Percentiles rank a stretch among this genome's conserved stretches.
phyloP scores from a whole-genome alignment of 1,140 invertebrate species.

The Anagrus nilaparvatae region DNA sequence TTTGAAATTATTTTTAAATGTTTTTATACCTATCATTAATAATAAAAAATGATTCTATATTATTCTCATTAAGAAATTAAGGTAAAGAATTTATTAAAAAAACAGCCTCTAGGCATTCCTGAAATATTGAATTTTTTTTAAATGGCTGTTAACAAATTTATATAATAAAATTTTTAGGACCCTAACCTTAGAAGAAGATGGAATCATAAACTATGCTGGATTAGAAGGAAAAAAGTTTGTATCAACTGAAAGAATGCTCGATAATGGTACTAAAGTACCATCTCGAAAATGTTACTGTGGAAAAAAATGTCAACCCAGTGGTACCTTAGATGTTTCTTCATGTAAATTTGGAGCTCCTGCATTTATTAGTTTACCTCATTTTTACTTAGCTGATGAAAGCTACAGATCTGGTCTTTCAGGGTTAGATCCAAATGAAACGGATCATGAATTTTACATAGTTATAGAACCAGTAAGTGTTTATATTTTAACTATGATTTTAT shows the following conservation, averaged over 20 bases:
- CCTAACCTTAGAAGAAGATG: constrained; percentile 32
- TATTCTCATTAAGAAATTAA: too few relatives aligned
- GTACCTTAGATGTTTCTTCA: constrained; percentile 55
- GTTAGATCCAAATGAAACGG: constrained; percentile 53
- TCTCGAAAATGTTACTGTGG: constrained; percentile 47
- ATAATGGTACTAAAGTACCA: constrained; percentile 57
- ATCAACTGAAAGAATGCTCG: constrained; percentile 50
- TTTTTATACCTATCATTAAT: too few relatives aligned
- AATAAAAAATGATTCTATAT: too few relatives aligned
- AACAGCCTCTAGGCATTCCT: too few relatives aligned
- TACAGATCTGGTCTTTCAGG: constrained; percentile 56
- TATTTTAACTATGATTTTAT: too few relatives aligned
- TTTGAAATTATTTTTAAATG: constrained; percentile 11
- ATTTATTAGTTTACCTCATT: constrained; percentile 79
- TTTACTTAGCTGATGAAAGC: constrained; percentile 64
- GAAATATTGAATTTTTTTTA: too few relatives aligned
- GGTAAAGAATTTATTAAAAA: too few relatives aligned
- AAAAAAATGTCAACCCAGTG: constrained; percentile 40
- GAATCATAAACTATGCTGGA: constrained; percentile 35
- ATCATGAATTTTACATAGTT: constrained; percentile 59
- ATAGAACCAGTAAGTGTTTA: constrained; percentile 59
- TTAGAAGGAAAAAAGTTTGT: constrained; percentile 50
- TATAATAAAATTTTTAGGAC: constrained; percentile 23
- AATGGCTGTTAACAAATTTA: too few relatives aligned
- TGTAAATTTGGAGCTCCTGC: constrained; percentile 67